Evolutionary conservation across 2,797 vertebrate species (phyloP), one percentile per base, ranked within the genome.

Genomic region (Threskiornis aethiopicus): DNA sequence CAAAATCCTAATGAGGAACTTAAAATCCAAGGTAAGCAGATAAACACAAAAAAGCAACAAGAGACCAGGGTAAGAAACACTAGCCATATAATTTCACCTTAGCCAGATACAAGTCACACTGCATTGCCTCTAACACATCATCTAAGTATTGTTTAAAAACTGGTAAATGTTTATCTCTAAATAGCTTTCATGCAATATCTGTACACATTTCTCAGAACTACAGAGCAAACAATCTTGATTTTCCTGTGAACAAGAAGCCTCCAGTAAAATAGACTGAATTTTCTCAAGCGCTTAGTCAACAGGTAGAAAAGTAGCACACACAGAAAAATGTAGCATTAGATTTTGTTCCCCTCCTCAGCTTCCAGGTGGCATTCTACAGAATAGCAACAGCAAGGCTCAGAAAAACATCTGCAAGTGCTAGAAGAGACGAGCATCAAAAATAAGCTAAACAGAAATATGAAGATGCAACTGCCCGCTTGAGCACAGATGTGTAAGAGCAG

Each of bases 191-290:
- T 73, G 46, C 10, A 82, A 4, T 55, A 88, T n/a, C 51, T 70
- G 24, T 61, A 83, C 10, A 44, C 5, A 49, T 70, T 70, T 88
- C 65, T 85, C 73, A 76, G 21, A 79, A 57, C 21, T 69, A 54
- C 18, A 5, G 33, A 85, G 55, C 16, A 81, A 96, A 51, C 5
- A 79, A 82, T 59, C 52, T 77, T 81, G 91, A 90, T 87, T 90
- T 89, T 82, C 85, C 84, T 87, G 44, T 72, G 61, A 96, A 85
- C 88, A 95, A 89, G 83, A 96, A 84, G 62, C 66, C 88, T 93
- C 71, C 92, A 97, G 82, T 58, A 77, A 90, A 86, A 82, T 1
- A 93, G 18, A 85, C 6, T 16, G 39, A 28, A 67, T 77, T 83
- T 87, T 83, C 46, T 65, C 49, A 91, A 87, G 71, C 49, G 54